Evolutionary conservation across 2,888 invertebrate species (phyloP).

Genomic region (Drosophila picticornis): DNA sequence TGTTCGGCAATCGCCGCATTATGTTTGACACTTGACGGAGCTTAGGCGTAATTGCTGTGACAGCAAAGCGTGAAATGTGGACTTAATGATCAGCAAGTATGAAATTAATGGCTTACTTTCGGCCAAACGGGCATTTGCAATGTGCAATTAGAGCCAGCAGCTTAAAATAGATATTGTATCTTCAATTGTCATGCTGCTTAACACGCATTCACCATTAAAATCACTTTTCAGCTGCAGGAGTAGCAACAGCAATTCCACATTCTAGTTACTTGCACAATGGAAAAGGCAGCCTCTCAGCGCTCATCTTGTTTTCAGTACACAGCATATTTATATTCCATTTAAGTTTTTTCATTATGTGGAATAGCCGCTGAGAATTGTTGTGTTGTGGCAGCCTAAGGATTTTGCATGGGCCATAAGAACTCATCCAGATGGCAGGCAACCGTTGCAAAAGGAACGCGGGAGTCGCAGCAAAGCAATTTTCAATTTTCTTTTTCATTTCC

Average conservation of each 20-base stretch:
- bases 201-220: not conserved
- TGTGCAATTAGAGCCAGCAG: constrained; percentile 47
- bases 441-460: not conserved
- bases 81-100: constrained; percentile 75
- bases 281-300: constrained; percentile 2
- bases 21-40: constrained; percentile 76
- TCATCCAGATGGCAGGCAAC: constrained; percentile 23
- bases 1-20: constrained; percentile 59
- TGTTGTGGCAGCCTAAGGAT: constrained; percentile 53
- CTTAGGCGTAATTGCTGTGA: constrained; percentile 74
- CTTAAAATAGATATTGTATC: constrained; percentile 36
- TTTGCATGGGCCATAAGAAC: constrained; percentile 34
- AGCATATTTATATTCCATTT: constrained; percentile 69
- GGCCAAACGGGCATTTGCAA: constrained; percentile 16
- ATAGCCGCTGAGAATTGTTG: constrained; percentile 35
- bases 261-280: constrained; percentile 21
- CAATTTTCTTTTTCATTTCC: constrained; percentile 76
- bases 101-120: constrained; percentile 74
- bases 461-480: constrained; percentile 44
- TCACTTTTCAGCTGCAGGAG: not conserved
- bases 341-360: constrained; percentile 73
- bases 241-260: not conserved
- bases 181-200: constrained; percentile 24
- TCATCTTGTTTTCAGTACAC: constrained; percentile 4
- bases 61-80: constrained; percentile 62